Evolutionary conservation across 2,888 invertebrate genomes (phyloP).

Genomic region (Halictus ligatus): DNA sequence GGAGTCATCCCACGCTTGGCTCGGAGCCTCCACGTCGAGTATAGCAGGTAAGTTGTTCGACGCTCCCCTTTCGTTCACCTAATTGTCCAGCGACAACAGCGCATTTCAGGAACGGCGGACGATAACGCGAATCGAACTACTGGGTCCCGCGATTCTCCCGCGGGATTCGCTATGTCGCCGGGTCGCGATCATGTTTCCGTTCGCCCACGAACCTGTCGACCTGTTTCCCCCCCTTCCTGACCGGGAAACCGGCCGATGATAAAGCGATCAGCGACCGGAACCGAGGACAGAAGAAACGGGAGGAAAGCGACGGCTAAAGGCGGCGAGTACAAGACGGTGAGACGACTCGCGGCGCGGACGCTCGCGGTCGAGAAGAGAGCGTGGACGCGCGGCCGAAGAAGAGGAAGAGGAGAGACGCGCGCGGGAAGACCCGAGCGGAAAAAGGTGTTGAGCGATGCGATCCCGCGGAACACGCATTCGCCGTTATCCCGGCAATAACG

Average conservation of each 20-base stretch:
- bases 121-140: not conserved
- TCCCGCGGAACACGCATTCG: not conserved
- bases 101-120: conserved; percentile 58
- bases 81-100: conserved; percentile 34
- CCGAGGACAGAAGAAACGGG: conserved; percentile 15
- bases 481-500: conserved; percentile 67
- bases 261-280: not conserved
- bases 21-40: conserved; percentile 94
- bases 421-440: not conserved
- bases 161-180: not conserved
- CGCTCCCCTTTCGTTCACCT: conserved; percentile 41
- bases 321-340: conserved; percentile 24
- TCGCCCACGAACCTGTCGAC: not conserved
- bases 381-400: not conserved
- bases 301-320: conserved; percentile 26
- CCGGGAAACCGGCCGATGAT: not conserved
- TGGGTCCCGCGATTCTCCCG: not conserved
- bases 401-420: conserved; percentile 1
- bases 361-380: conserved; percentile 6
- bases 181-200: not conserved
- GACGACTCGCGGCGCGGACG: not conserved
- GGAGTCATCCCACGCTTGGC: conserved; percentile 96
- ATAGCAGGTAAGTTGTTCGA: conserved; percentile 92
- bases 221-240: not conserved
- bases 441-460: conserved; percentile 8